Base-by-base conservation (phyloP, 1,140 invertebrate species). In the Cryptotermes secundus region DNA sequence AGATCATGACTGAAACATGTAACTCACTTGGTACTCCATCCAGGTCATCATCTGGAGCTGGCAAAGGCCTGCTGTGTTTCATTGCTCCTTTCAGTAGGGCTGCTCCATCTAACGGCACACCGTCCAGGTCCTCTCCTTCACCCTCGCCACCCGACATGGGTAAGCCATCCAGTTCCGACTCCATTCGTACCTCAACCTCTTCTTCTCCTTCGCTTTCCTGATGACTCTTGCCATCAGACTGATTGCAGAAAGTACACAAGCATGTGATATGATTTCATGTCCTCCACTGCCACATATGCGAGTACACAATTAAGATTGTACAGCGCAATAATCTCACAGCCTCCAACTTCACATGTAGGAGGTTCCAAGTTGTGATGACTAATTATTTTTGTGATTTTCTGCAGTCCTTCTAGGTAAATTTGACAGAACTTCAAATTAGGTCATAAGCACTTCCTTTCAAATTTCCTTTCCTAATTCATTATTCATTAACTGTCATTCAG, bases 61-160 rank as follows among this genome's bases (percentile, higher is more conserved):
- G 87, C 59, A 72, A 72, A 0, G 59, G 59, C 14, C 59, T 72
- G 22, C 85, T 87, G 53, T 90, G 90, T 87, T 93, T 94, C 89
- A 93, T 90, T 83, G 92, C 94, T 87, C 92, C 93, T 91, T 95
- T 95, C 0, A 95, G 90, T 85, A 97, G 90, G 42, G 95, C 94
- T 65, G 95, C 95, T 34, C 95, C 96, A 89, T 97, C 96, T 35
- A 98, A 91, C 14, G 96, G 96, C 81, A 94, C 91, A n/a, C 95
- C 94, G 88, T 96, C 95, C 31, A 96, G 89, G 89, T 96, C 95
- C 86, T 95, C 94, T 82, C 88, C 86, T 86, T 95, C 94, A 42
- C 92, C 92, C 87, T 93, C 92, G 86, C 93, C 92, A 22, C 89
- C 90, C 0, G 93, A 93, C 38, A 82, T 82, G 36, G 94, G 94